phyloP scores from a whole-genome alignment of 2,113 vertebrate genomes.

The Mola mola region DNA sequence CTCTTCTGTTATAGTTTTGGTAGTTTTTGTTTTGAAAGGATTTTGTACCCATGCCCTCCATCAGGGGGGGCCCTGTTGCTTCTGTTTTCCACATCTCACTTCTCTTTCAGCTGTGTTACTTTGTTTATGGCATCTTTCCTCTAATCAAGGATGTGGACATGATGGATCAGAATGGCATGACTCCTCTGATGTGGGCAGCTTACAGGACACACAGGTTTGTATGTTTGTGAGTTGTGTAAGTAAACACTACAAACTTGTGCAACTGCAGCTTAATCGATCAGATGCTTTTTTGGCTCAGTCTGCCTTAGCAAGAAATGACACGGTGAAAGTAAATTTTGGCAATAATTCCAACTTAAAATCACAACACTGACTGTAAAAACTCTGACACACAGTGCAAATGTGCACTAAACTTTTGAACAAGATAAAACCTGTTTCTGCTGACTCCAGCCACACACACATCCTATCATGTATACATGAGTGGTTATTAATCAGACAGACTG shows the following conservation, averaged over 20 bases:
- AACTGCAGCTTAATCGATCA: background rate
- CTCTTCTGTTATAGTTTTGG: background rate
- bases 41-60: slow-evolving; percentile 21
- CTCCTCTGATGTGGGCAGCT: slow-evolving; percentile 98
- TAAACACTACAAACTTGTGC: no score
- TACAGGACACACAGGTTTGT: slow-evolving; percentile 97
- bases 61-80: slow-evolving; percentile 40
- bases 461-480: background rate
- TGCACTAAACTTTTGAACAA: background rate
- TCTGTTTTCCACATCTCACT: background rate
- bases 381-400: background rate
- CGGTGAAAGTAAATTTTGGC: background rate
- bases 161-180: slow-evolving; percentile 99
- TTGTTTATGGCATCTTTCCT: background rate
- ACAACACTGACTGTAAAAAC: background rate
- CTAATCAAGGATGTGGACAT: slow-evolving; percentile 93
- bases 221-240: background rate
- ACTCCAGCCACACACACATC: slow-evolving; percentile 1
- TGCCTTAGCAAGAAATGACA: background rate
- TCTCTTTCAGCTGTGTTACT: background rate
- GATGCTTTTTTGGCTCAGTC: background rate
- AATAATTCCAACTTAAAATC: background rate
- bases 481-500: slow-evolving; percentile 21
- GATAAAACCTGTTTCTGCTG: slow-evolving; percentile 12
- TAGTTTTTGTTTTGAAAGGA: background rate